These are phyloP conservation scores for Ariopsis seemanni DNA, from an alignment of 2,113 vertebrate genomes.

Conservation along the genomic window DNA sequence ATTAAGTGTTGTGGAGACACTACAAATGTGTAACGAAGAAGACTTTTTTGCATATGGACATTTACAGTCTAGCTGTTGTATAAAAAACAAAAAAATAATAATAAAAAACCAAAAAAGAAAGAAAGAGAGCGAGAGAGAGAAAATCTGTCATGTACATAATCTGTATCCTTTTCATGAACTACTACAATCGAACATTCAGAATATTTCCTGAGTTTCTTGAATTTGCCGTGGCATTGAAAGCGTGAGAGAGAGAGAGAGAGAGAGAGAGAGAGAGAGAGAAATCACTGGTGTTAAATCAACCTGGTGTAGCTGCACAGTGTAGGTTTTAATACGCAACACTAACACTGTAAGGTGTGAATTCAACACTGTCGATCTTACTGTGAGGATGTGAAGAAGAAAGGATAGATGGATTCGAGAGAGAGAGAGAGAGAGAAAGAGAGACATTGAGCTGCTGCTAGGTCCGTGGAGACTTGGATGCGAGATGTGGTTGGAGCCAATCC, in stretches of 20 bases:
- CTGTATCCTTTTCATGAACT: conserved; percentile 86
- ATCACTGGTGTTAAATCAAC: conserved; percentile 21
- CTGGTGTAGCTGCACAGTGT: conserved; percentile 25
- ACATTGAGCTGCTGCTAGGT: conserved; percentile 80
- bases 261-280: conserved; percentile 80
- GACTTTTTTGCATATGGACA: conserved; percentile 92
- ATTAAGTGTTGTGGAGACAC: conserved; percentile 84
- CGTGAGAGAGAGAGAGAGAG: conserved; percentile 38
- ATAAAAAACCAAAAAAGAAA: conserved; percentile 65
- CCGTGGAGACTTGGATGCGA: conserved; percentile 83
- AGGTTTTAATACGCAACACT: neutral
- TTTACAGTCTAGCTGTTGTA: conserved; percentile 87
- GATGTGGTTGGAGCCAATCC: conserved; percentile 76
- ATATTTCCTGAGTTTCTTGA: conserved; percentile 98
- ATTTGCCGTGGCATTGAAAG: conserved; percentile 86
- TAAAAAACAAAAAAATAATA: conserved; percentile 79
- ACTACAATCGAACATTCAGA: conserved; percentile 95
- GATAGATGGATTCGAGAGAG: conserved; percentile 71
- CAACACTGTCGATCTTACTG: conserved; percentile 77
- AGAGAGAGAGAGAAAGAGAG: conserved; percentile 71
- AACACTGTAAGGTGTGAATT: conserved; percentile 13
- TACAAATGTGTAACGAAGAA: conserved; percentile 87
- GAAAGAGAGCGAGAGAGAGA: conserved; percentile 67
- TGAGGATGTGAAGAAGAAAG: conserved; percentile 85
- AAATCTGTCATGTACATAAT: conserved; percentile 87